Conservation (phyloP, 2,888 invertebrate species). For the Phalera bucephala region DNA sequence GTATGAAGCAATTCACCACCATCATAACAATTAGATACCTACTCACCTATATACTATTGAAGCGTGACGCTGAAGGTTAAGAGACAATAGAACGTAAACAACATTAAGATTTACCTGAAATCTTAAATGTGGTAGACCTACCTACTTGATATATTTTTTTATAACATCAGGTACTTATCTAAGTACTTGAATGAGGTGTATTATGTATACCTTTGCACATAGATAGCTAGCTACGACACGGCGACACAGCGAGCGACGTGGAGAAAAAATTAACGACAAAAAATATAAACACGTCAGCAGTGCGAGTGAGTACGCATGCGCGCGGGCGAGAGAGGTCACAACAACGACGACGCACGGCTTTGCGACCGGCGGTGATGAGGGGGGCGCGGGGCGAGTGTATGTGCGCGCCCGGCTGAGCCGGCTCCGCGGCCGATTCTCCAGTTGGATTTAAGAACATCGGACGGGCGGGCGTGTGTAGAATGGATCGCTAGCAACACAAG, state of each 20-base stretch:
- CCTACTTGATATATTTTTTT: conserved; percentile 2
- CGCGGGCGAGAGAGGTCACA: conserved; percentile 62
- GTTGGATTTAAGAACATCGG: conserved; percentile 83
- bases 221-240: conserved; percentile 24
- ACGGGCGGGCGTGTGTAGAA: conserved; percentile 82
- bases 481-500: conserved; percentile 82
- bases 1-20: conserved; percentile 5
- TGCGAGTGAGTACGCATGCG: conserved; percentile 74
- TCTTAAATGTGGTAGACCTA: not conserved
- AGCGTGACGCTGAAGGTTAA: conserved; percentile 3
- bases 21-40: conserved; percentile 1
- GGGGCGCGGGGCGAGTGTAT: conserved; percentile 38
- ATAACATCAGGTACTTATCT: conserved; percentile 13
- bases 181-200: conserved; percentile 13
- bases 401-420: conserved; percentile 54
- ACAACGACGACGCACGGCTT: conserved; percentile 53
- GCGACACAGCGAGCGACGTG: conserved; percentile 29
- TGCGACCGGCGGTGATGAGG: conserved; percentile 29
- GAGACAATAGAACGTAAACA: conserved; percentile 10
- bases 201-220: conserved; percentile 7
- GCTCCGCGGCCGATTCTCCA: conserved; percentile 54
- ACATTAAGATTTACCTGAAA: conserved; percentile 3
- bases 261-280: conserved; percentile 63
- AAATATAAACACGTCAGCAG: conserved; percentile 81
- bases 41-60: not conserved